Evolutionary conservation across 1,140 invertebrate genomes (phyloP).

Genomic region (Vanessa tameamea): DNA sequence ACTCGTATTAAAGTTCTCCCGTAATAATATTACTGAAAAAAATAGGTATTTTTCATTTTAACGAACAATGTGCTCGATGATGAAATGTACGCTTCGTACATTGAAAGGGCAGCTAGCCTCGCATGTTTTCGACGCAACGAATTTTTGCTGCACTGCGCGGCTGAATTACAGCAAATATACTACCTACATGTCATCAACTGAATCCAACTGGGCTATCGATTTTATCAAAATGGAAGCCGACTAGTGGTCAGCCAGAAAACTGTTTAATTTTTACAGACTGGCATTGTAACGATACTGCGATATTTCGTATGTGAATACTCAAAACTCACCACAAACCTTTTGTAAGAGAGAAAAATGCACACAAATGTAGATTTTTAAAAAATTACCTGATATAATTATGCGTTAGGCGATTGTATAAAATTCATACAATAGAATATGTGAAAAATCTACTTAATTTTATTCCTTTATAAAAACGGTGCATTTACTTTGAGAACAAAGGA

Average conservation of each 20-base stretch:
- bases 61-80: constrained; percentile 7
- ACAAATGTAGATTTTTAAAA: background rate
- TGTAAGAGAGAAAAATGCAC: background rate
- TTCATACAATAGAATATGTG: too few relatives aligned
- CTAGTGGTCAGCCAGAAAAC: constrained; percentile 28
- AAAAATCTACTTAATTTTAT: too few relatives aligned
- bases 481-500: too few relatives aligned
- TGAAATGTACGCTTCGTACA: constrained; percentile 6
- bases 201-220: constrained; percentile 30
- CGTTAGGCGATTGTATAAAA: too few relatives aligned
- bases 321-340: background rate
- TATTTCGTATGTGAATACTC: background rate
- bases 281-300: constrained; percentile 10
- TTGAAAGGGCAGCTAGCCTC: constrained; percentile 12
- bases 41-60: constrained; percentile 1
- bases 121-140: constrained; percentile 30
- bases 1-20: background rate
- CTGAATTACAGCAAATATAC: constrained; percentile 38
- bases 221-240: constrained; percentile 33
- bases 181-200: constrained; percentile 34
- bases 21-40: background rate
- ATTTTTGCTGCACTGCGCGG: constrained; percentile 33
- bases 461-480: too few relatives aligned
- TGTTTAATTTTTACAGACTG: constrained; percentile 29
- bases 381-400: too few relatives aligned